Evolutionary conservation across 2,888 invertebrate species (phyloP), one percentile per base, ranked within the genome.

Genomic region (Meiosimyza platycephala): DNA sequence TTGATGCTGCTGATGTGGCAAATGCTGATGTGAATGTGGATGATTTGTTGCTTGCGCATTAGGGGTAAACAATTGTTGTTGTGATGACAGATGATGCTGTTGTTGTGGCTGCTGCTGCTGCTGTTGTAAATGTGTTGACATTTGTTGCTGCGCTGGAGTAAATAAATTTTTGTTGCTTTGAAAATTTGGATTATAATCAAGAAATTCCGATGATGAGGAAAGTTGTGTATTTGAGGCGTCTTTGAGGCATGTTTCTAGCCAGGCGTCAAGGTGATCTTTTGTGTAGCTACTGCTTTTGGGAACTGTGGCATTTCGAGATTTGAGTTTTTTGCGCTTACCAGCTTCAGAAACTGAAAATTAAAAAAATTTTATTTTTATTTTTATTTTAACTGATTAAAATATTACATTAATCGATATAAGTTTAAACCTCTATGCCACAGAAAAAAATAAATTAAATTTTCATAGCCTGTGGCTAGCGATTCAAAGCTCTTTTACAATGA

Each of bases 201-300:
- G 75, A 78, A 87, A 87, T 73, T 87, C 87, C 1, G 86, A 87
- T 40, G 87, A 87, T 47, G 86, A 87, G 40, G 87, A 86, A 47
- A 85, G 65, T 71, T 86, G 86, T 7, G 85, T 81, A 71, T 83
- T 83, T 55, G 84, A 82, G 15, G 84, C 85, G 82, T 87, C 87
- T 74, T 87, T 82, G 60, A 87, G 77, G 65, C 87, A 87, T 68
- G 83, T 87, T 79, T 87, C 87, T 40, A 87, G 80, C 87, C 87
- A 87, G 40, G 85, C 85, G 77, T 87, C 87, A 66, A 87, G 78
- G 76, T 86, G 86, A 77, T 85, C 85, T 81, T 84, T 84, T 72
- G 82, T 80, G 77, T 86, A 86, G 62, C 80, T 48, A 47, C 76
- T 64, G 48, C 74, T 54, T 9, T 7, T 40, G n/a, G 81, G 74